Evolutionary conservation across 1,140 invertebrate genomes (phyloP).

Genomic region (Polypedilum vanderplanki): DNA sequence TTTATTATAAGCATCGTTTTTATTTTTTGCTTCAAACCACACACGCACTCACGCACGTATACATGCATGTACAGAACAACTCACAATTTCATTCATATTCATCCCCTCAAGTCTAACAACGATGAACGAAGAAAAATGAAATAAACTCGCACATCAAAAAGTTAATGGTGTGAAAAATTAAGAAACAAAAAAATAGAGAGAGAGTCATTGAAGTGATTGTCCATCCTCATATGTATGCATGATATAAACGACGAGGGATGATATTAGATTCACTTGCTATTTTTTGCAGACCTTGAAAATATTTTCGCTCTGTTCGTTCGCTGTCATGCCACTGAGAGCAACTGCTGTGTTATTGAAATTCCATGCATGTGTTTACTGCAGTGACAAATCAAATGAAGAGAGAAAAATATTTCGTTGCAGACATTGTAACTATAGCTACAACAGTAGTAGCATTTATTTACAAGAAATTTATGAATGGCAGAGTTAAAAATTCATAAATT

Average conservation of each 20-base stretch:
- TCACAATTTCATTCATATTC: background rate
- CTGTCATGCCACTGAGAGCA: background rate
- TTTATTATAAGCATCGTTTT: conserved; percentile 3
- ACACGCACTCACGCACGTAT: background rate
- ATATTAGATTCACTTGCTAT: no score
- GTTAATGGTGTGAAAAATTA: conserved; percentile 29
- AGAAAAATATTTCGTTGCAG: no score
- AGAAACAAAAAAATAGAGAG: background rate
- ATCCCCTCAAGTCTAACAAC: background rate
- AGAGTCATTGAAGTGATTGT: conserved; percentile 5
- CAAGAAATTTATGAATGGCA: no score
- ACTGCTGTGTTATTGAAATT: conserved; percentile 18
- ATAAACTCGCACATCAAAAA: conserved; percentile 21
- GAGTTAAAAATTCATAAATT: no score
- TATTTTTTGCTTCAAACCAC: conserved; percentile 6
- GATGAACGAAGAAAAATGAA: background rate
- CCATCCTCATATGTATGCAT: background rate
- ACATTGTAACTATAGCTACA: no score
- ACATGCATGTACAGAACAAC: background rate
- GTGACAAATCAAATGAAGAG: background rate
- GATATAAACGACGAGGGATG: background rate
- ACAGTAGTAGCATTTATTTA: no score
- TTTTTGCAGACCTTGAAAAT: conserved; percentile 17
- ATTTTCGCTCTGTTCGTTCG: background rate
- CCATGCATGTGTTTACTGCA: background rate